These are phyloP conservation scores for Lepus townsendii DNA, from an alignment of 2,797 vertebrate genomes.

Conservation along the genomic window DNA sequence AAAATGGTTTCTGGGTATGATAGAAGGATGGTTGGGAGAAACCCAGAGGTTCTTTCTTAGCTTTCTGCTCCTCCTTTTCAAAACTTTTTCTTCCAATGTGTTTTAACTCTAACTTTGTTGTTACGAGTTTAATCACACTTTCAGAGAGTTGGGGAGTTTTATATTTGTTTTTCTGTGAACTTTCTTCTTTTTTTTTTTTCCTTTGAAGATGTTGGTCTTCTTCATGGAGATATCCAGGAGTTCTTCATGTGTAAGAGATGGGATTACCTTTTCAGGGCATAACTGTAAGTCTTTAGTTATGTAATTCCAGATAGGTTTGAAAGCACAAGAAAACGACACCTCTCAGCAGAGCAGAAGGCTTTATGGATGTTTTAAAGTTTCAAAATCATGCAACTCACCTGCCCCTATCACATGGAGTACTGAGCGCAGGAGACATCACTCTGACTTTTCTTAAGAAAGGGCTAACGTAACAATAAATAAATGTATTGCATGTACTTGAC, in stretches of 20 bases:
- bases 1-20: not conserved
- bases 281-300: not conserved
- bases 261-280: not conserved
- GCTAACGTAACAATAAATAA: not conserved
- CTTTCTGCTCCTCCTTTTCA: not conserved
- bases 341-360: not conserved
- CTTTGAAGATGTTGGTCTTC: not conserved
- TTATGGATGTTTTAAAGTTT: not conserved
- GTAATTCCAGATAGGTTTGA: not conserved
- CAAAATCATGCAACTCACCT: not conserved
- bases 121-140: not conserved
- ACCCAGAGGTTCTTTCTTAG: not conserved
- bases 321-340: not conserved
- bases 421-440: not conserved
- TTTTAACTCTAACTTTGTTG: not conserved
- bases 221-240: not conserved
- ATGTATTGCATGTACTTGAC: not conserved
- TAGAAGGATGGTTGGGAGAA: not conserved
- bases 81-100: slow-evolving; percentile 11
- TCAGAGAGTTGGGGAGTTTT: not conserved
- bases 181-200: not conserved
- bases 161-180: slow-evolving; percentile 1
- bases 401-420: not conserved
- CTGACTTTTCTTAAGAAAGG: slow-evolving; percentile 10
- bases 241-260: not conserved